These are phyloP conservation scores for Philereme vetulata DNA, from an alignment of 2,888 invertebrate genomes.

Conservation along the genomic window DNA sequence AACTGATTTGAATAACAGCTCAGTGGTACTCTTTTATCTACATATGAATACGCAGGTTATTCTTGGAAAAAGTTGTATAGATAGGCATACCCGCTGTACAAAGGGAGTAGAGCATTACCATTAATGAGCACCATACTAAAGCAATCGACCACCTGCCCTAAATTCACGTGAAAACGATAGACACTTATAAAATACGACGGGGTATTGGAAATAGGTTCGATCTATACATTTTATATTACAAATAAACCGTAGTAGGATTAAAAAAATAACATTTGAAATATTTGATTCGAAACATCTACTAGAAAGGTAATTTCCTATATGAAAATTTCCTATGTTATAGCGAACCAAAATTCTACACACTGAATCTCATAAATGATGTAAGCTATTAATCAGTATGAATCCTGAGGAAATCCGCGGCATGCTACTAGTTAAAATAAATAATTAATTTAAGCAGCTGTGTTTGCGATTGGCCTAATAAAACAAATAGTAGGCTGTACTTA, in stretches of 20 bases:
- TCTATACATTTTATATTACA: neutral
- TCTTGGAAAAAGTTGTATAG: neutral
- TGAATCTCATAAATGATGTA: neutral
- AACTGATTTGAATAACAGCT: conserved; percentile 10
- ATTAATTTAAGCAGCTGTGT: conserved; percentile 1
- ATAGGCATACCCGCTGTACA: conserved; percentile 10
- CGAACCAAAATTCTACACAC: neutral
- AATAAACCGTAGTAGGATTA: neutral
- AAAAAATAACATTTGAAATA: too few species aligned
- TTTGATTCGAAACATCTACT: too few species aligned
- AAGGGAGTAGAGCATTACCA: conserved; percentile 7
- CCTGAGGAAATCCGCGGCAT: neutral
- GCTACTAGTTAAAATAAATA: neutral
- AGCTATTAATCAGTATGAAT: neutral
- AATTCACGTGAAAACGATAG: conserved; percentile 16
- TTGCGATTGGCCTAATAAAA: conserved; percentile 12
- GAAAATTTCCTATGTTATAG: too few species aligned
- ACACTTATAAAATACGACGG: neutral
- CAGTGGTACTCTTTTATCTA: neutral
- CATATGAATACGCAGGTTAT: too few species aligned
- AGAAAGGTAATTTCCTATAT: too few species aligned
- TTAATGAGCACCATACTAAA: conserved; percentile 18
- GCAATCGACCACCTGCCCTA: conserved; percentile 29
- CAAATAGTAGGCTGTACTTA: neutral
- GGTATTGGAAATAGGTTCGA: neutral